These are phyloP conservation scores for Physeter macrocephalus DNA, from an alignment of 2,113 vertebrate genomes.

Conservation along the genomic window DNA sequence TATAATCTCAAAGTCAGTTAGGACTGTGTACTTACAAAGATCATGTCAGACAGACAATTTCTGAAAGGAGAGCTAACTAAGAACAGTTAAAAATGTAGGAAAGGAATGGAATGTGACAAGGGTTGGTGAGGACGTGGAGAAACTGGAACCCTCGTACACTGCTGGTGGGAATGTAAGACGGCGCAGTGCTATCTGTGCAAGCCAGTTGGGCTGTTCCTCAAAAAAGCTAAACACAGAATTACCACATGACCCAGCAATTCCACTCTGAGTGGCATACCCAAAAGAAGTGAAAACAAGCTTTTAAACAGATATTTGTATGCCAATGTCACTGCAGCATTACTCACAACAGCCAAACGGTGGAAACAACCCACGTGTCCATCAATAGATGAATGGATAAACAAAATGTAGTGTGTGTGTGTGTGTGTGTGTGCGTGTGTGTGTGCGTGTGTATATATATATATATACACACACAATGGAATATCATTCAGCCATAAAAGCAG, in stretches of 20 bases:
- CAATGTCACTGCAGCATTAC: no score
- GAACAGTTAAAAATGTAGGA: neutral
- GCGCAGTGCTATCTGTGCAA: accelerated
- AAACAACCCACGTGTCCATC: neutral
- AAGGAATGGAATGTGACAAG: no score
- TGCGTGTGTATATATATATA: no score
- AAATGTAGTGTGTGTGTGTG: no score
- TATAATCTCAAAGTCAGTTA: neutral
- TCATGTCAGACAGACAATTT: neutral
- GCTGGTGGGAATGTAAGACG: neutral
- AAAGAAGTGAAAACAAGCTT: neutral
- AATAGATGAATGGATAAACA: neutral
- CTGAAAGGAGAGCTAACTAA: neutral
- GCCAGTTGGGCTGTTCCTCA: neutral
- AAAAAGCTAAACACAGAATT: neutral
- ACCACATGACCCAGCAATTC: neutral
- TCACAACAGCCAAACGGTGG: accelerated
- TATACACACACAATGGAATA: no score
- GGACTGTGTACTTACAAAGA: neutral
- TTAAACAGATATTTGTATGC: accelerated
- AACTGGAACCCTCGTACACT: accelerated
- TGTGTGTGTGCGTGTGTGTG: no score
- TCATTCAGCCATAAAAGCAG: neutral
- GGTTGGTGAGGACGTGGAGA: no score
- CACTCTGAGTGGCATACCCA: accelerated